Evolutionary conservation across 1,140 invertebrate species (phyloP).

Genomic region (Drosophila sucinea): DNA sequence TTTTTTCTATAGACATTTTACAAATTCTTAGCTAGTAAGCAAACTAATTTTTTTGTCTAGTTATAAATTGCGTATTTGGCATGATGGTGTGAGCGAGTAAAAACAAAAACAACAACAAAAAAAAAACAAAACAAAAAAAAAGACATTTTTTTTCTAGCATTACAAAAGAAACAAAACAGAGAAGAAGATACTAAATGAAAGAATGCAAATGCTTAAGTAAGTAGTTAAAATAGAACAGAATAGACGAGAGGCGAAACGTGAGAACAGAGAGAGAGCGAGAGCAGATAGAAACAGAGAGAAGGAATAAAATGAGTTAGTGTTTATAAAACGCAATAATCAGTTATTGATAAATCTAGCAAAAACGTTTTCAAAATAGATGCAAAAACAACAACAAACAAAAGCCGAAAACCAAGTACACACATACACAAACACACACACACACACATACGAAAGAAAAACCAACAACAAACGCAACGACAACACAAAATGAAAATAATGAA

Average conservation of each 20-base stretch:
- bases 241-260: conserved; percentile 22
- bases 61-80: conserved; percentile 53
- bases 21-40: conserved; percentile 72
- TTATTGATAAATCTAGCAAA: conserved; percentile 61
- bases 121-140: conserved; percentile 37
- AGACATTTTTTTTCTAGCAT: conserved; percentile 72
- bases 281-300: background rate
- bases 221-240: conserved; percentile 71
- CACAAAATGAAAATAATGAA: conserved; percentile 26
- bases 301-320: conserved; percentile 58
- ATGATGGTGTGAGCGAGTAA: conserved; percentile 40
- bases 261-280: conserved; percentile 2
- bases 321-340: conserved; percentile 81
- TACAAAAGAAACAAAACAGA: conserved; percentile 32
- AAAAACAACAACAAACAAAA: background rate
- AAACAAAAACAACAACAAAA: conserved; percentile 16
- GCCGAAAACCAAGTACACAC: conserved; percentile 4
- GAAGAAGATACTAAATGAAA: conserved; percentile 24
- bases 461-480: conserved; percentile 41
- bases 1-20: conserved; percentile 69
- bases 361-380: conserved; percentile 57
- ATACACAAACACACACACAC: conserved; percentile 17
- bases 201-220: conserved; percentile 63
- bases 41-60: conserved; percentile 61
- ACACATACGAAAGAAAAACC: conserved; percentile 17